Evolutionary conservation across 2,113 vertebrate species (phyloP).

Genomic region (Malurus melanocephalus): DNA sequence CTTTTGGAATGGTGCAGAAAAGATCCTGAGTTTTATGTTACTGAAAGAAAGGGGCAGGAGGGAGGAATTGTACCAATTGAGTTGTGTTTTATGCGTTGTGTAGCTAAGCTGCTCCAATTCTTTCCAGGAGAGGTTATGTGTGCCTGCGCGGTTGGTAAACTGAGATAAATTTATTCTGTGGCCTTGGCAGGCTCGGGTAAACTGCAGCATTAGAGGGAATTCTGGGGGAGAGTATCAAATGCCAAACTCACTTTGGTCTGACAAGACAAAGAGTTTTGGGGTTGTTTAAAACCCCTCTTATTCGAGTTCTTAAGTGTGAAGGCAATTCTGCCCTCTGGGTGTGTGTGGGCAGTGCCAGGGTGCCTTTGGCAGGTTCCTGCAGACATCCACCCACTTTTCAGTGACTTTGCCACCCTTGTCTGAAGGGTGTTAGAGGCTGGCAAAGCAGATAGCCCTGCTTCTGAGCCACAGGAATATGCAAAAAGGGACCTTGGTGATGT

Average conservation of each 20-base stretch:
- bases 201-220: not conserved
- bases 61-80: not conserved
- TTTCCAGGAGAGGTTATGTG: not conserved
- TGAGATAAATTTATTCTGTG: slow-evolving; percentile 17
- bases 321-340: not conserved
- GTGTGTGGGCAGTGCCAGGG: not conserved
- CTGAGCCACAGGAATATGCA: not conserved
- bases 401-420: not conserved
- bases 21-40: not conserved
- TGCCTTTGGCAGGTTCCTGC: not conserved
- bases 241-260: not conserved
- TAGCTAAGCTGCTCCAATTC: not conserved
- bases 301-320: not conserved
- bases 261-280: not conserved
- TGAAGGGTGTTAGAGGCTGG: not conserved
- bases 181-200: slow-evolving; percentile 18
- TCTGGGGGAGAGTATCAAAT: not conserved
- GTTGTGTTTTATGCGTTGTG: not conserved
- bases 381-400: not conserved
- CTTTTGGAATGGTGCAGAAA: not conserved
- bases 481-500: not conserved
- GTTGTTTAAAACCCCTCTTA: not conserved
- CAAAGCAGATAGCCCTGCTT: not conserved
- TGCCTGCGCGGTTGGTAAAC: not conserved
- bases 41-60: not conserved